These are phyloP conservation scores for Picus viridis DNA, from an alignment of 2,797 vertebrate species.

Conservation along the genomic window DNA sequence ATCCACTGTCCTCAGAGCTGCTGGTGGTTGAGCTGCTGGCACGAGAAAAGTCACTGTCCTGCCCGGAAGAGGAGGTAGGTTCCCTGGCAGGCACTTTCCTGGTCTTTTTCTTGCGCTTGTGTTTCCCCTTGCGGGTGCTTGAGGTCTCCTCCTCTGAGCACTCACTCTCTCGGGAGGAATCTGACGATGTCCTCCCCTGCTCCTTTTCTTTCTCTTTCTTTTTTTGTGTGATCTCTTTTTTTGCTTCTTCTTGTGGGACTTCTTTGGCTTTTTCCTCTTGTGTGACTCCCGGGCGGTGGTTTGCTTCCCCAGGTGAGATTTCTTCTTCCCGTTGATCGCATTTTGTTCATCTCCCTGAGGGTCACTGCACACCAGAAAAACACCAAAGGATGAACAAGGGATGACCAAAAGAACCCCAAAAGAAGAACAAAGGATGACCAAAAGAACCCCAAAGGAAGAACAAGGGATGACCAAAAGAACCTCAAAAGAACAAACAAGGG, in stretches of 20 bases:
- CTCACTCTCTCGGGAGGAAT: constrained; percentile 79
- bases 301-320: constrained; percentile 74
- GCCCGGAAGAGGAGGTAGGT: constrained; percentile 74
- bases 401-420: not conserved
- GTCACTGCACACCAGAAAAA: constrained; percentile 63
- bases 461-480: not conserved
- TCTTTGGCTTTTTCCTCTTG: constrained; percentile 88
- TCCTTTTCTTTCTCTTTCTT: constrained; percentile 83
- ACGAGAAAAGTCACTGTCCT: constrained; percentile 78
- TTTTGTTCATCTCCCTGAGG: constrained; percentile 72
- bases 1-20: constrained; percentile 77
- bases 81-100: constrained; percentile 78
- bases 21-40: constrained; percentile 76
- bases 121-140: constrained; percentile 71
- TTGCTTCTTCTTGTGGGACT: constrained; percentile 91
- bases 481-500: not conserved
- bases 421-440: too few species aligned
- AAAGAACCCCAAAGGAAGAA: not conserved
- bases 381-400: not conserved
- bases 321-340: constrained; percentile 80
- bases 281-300: constrained; percentile 73
- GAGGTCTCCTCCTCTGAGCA: constrained; percentile 72
- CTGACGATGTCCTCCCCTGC: constrained; percentile 56
- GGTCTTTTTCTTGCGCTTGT: constrained; percentile 77
- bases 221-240: constrained; percentile 87